These are phyloP conservation scores for Caenorhabditis imperialis DNA, from an alignment of 2,888 invertebrate species.

Conservation along the genomic window DNA sequence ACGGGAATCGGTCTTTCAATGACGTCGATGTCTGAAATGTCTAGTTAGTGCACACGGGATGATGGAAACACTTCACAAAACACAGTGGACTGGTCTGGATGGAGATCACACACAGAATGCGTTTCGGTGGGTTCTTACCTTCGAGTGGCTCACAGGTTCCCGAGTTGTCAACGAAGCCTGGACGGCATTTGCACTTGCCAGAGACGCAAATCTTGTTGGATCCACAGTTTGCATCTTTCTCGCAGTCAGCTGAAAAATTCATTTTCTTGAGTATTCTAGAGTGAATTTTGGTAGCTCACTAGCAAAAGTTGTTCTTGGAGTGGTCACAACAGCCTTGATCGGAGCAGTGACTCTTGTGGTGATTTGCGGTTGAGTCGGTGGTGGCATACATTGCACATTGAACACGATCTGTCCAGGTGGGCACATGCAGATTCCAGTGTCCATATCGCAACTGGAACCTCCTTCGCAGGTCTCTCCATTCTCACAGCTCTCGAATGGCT, in stretches of 20 bases:
- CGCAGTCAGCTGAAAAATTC: conserved; percentile 62
- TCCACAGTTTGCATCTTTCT: conserved; percentile 65
- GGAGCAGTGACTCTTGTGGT: conserved; percentile 34
- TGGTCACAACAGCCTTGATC: conserved; percentile 21
- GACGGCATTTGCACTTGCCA: conserved; percentile 69
- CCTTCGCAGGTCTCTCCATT: conserved; percentile 74
- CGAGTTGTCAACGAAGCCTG: conserved; percentile 69
- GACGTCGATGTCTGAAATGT: conserved; percentile 64
- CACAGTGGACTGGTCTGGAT: conserved; percentile 7
- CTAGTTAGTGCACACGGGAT: conserved; percentile 55
- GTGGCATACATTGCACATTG: conserved; percentile 61
- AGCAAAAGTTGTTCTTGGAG: conserved; percentile 29
- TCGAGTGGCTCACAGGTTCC: conserved; percentile 69
- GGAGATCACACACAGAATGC: conserved; percentile 37
- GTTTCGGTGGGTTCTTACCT: conserved; percentile 55
- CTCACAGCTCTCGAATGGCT: conserved; percentile 74
- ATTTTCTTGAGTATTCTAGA: neutral
- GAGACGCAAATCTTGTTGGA: conserved; percentile 66
- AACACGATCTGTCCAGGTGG: conserved; percentile 67
- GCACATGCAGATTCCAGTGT: conserved; percentile 69
- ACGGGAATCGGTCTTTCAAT: conserved; percentile 64
- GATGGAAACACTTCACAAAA: conserved; percentile 42
- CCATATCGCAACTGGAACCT: conserved; percentile 70
- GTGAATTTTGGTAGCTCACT: conserved; percentile 9
- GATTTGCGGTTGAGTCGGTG: conserved; percentile 55